A percentile compares a stretch with the other conserved stretches of the same genome.
Conservation (phyloP, 2,888 invertebrate genomes). For the Trachelus iudaicus region DNA sequence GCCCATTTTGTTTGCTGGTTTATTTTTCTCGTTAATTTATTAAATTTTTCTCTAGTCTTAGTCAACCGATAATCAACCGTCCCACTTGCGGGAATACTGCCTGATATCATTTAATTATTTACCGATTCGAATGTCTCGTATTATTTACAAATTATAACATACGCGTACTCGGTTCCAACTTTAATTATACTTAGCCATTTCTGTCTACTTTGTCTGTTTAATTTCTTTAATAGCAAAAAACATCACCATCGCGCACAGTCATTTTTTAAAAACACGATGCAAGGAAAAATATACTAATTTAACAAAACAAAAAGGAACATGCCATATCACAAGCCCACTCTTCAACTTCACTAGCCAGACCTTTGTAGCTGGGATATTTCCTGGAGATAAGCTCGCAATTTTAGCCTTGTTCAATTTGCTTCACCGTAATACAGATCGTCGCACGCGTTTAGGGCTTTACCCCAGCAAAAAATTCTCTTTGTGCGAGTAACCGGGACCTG, state of each 20-base stretch:
- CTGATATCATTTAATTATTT: background rate
- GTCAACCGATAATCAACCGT: background rate
- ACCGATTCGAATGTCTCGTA: conserved; percentile 13
- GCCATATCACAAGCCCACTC: background rate
- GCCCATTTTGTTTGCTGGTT: background rate
- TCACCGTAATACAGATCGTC: background rate
- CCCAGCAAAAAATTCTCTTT: background rate
- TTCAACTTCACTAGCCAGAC: background rate
- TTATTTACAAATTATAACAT: conserved; percentile 20
- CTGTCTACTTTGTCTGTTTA: background rate
- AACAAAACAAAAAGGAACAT: background rate
- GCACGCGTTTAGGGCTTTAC: background rate
- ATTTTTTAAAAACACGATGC: background rate
- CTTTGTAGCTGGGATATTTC: background rate
- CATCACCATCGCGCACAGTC: conserved; percentile 8
- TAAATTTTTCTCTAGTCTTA: background rate
- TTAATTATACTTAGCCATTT: conserved; percentile 5
- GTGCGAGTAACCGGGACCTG: background rate
- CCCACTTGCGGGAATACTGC: background rate
- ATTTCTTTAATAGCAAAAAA: background rate
- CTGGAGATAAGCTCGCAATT: conserved; percentile 7
- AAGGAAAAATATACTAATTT: background rate
- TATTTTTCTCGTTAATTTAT: background rate
- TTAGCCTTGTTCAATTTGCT: background rate
- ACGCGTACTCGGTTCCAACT: conserved; percentile 7